These are phyloP conservation scores for Neogobius melanostomus DNA, from an alignment of 2,113 vertebrate species.

Conservation along the genomic window DNA sequence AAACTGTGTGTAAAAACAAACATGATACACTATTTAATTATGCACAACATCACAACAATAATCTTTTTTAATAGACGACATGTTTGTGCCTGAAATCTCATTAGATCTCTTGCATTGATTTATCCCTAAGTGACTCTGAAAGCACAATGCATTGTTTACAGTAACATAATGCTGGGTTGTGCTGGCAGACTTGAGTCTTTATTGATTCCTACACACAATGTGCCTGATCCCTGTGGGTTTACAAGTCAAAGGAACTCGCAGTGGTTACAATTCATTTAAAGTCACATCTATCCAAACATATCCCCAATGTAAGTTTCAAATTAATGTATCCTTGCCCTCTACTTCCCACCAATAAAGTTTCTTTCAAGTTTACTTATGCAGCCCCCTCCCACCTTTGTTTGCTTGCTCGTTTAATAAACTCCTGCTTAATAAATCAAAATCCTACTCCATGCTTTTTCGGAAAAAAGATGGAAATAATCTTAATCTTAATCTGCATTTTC, in stretches of 20 bases:
- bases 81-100: background rate
- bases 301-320: background rate
- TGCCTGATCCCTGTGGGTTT: background rate
- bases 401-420: too few relatives aligned
- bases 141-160: background rate
- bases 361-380: constrained; percentile 35
- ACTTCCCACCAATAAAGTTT: constrained; percentile 42
- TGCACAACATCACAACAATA: background rate
- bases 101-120: background rate
- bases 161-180: background rate
- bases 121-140: background rate
- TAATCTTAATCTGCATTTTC: too few relatives aligned
- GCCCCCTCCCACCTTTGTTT: constrained; percentile 22
- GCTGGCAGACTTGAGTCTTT: background rate
- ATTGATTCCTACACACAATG: background rate
- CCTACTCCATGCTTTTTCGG: too few relatives aligned
- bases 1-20: constrained; percentile 4
- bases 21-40: background rate
- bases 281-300: background rate
- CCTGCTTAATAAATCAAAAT: too few relatives aligned
- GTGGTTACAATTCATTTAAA: background rate
- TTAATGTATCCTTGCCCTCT: constrained; percentile 41
- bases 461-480: too few relatives aligned
- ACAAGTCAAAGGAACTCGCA: background rate
- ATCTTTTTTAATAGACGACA: background rate